Evolutionary conservation across 2,888 invertebrate genomes (phyloP), one percentile per base, ranked within the genome.

Genomic region (Oscheius sp.): DNA sequence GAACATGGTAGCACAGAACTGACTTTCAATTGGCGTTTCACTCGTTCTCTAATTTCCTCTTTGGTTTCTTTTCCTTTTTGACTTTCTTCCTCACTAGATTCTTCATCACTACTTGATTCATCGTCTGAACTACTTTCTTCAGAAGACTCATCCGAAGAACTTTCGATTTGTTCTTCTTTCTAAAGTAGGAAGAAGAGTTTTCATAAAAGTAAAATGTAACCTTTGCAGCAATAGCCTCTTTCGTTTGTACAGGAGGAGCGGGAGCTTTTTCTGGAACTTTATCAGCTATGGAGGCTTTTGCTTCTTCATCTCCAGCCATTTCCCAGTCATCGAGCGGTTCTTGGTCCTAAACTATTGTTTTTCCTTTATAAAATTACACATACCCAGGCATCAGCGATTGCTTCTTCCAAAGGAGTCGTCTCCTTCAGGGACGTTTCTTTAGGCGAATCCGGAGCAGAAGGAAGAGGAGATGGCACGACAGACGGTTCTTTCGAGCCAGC

Each of bases 21-120:
- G 2, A 92, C 92, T 91, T 92, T 92, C 88, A 95, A 93, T 87
- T 95, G 92, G 74, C 92, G 92, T 72, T 93, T 90, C 1, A 93
- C 93, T 74, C 92, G 91, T 86, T 94, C 93, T 69, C 93, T 92
- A 78, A 93, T 92, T 81, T 92, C 93, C 86, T 94, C 93, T 85
- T 93, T 93, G 0, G 93, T 93, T 89, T 92, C 92, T 23, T 92
- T 75, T 25, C 69, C 56, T 72, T 86, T 88, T 5, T 79, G 81
- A 45, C 76, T 81, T 18, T 87, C 87, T 12, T 89, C 79, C 2
- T 86, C 90, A 25, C 90, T 90, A 49, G 90, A 90, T 18, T 89
- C 78, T 12, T 86, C 90, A 25, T 90, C 90, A 49, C 90, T 90
- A 79, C 91, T 89, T 35, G 35, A 6, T 49, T 88, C 88, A 29